Conservation (phyloP, 2,888 invertebrate species). For the Polydrusus tereticollis region DNA sequence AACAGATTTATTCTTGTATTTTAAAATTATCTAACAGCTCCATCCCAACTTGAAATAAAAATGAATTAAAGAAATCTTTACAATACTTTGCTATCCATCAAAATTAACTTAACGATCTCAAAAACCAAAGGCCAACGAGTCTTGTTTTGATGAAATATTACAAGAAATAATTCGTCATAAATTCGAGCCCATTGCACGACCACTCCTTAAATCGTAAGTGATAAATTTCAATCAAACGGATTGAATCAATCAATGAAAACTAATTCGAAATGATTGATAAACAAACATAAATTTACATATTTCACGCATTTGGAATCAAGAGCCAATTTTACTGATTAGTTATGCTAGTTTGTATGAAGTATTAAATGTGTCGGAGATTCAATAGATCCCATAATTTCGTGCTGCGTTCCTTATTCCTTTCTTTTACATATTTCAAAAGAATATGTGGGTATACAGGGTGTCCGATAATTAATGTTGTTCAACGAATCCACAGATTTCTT, state of each 20-base stretch:
- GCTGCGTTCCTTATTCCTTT: neutral
- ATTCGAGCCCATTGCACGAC: conserved; percentile 11
- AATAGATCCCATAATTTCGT: conserved; percentile 7
- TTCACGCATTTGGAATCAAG: conserved; percentile 41
- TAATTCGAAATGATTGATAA: conserved; percentile 49
- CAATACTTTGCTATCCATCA: conserved; percentile 12
- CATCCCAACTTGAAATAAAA: no score
- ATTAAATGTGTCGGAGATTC: conserved; percentile 17
- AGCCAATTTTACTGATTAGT: conserved; percentile 32
- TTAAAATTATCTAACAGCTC: no score
- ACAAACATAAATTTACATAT: conserved; percentile 49
- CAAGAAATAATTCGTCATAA: conserved; percentile 12
- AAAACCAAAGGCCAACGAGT: conserved; percentile 17
- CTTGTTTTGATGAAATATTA: conserved; percentile 13
- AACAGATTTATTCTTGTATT: no score
- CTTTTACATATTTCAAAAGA: neutral
- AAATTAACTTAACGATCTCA: conserved; percentile 17
- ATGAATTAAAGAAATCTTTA: conserved; percentile 6
- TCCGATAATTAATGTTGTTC: no score
- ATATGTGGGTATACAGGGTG: no score
- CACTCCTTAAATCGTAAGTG: conserved; percentile 41
- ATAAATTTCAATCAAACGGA: conserved; percentile 48
- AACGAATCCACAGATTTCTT: no score
- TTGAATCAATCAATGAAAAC: conserved; percentile 46
- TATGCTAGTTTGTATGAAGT: conserved; percentile 19